phyloP scores from a whole-genome alignment of 2,888 invertebrate genomes.

The Phyllotreta striolata region DNA sequence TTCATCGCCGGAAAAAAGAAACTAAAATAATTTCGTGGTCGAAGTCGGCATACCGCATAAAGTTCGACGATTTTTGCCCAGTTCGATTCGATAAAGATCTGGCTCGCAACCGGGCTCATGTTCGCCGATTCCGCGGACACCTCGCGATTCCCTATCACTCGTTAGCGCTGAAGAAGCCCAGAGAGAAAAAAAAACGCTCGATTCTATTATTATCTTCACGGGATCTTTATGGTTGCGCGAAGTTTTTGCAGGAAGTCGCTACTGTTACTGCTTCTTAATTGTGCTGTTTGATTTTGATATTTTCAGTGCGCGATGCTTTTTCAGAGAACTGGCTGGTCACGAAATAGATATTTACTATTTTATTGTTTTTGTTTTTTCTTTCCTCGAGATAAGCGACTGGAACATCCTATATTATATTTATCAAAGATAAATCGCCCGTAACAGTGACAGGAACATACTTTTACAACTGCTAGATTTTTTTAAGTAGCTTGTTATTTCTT shows the following conservation, averaged over 20 bases:
- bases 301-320: slow-evolving; percentile 1
- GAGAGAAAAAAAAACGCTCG: slow-evolving; percentile 39
- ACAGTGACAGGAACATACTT: too few species aligned
- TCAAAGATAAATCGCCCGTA: too few species aligned
- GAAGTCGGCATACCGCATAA: slow-evolving; percentile 35
- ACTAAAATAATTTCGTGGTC: slow-evolving; percentile 20
- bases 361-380: too few species aligned
- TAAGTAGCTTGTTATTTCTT: too few species aligned
- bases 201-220: slow-evolving; percentile 39
- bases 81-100: slow-evolving; percentile 32
- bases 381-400: too few species aligned
- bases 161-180: slow-evolving; percentile 32
- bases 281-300: slow-evolving; percentile 6
- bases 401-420: too few species aligned
- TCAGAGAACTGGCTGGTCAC: background rate
- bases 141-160: slow-evolving; percentile 41
- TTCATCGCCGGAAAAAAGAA: slow-evolving; percentile 9
- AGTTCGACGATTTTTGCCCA: slow-evolving; percentile 31
- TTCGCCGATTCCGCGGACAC: slow-evolving; percentile 38
- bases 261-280: slow-evolving; percentile 17
- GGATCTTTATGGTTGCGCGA: slow-evolving; percentile 36
- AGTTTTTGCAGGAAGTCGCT: slow-evolving; percentile 34
- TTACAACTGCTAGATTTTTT: too few species aligned
- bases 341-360: background rate
- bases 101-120: slow-evolving; percentile 36